Evolutionary conservation across 2,113 vertebrate species (phyloP).

Genomic region (Rhea americana): DNA sequence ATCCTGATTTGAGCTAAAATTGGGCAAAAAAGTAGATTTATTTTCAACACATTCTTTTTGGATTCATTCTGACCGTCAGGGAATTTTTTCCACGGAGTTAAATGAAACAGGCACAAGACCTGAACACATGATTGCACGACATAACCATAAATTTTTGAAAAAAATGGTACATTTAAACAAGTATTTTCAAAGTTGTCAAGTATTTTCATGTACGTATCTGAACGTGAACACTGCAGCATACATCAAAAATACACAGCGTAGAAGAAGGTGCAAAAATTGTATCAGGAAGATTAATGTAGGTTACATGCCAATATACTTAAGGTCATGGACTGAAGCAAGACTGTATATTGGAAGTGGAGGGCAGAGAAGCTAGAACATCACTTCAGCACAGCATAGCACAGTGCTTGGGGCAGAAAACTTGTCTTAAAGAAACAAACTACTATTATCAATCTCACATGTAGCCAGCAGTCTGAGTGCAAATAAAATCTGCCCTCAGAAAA

Average conservation of each 20-base stretch:
- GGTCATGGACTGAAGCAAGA: background rate
- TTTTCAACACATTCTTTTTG: background rate
- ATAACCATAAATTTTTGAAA: background rate
- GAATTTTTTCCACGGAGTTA: background rate
- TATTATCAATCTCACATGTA: background rate
- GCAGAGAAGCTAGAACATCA: background rate
- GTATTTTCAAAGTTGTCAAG: background rate
- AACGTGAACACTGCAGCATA: background rate
- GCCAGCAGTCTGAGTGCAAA: background rate
- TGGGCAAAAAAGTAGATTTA: background rate
- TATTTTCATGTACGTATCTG: background rate
- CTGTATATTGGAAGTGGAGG: background rate
- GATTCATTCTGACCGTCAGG: background rate
- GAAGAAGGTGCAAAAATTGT: background rate
- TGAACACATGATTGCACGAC: background rate
- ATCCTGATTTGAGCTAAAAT: background rate
- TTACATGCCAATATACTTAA: background rate
- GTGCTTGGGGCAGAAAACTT: background rate
- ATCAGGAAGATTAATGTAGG: background rate
- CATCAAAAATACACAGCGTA: background rate
- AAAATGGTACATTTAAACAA: background rate
- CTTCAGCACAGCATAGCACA: rapidly evolving
- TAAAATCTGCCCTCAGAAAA: background rate
- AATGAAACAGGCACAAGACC: background rate
- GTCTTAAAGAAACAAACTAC: background rate